Conservation (phyloP, 2,797 vertebrate genomes). For the Galagoides demidoff region DNA sequence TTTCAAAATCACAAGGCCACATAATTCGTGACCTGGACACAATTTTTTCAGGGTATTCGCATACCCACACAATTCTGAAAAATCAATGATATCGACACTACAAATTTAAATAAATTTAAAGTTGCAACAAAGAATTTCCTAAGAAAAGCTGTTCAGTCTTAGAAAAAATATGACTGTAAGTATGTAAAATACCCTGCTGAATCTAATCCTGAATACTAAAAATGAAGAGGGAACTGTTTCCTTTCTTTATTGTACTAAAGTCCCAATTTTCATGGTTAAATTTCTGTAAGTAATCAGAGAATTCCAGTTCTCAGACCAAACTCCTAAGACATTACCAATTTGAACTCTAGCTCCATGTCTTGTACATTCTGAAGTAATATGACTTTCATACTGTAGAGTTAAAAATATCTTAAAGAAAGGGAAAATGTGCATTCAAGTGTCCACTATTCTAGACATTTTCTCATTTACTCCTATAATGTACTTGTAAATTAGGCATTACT, state of each 20-base stretch:
- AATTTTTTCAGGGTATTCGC: conserved; percentile 21
- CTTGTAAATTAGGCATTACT: not conserved
- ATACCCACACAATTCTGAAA: conserved; percentile 3
- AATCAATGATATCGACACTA: conserved; percentile 17
- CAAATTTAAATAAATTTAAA: conserved; percentile 49
- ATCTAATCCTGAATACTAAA: not conserved
- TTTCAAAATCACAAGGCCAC: conserved; percentile 30
- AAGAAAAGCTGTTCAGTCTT: conserved; percentile 35
- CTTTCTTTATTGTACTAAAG: not conserved
- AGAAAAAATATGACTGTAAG: conserved; percentile 15
- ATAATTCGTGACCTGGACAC: not conserved
- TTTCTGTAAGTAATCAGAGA: not conserved
- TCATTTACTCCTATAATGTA: not conserved
- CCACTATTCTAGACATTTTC: conserved; percentile 7
- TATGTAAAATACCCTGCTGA: not conserved
- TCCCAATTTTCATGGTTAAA: not conserved
- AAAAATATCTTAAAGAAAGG: conserved; percentile 33
- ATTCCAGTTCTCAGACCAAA: not conserved
- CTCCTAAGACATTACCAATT: not conserved
- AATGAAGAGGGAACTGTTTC: not conserved
- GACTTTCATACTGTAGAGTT: not conserved
- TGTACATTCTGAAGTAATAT: not conserved
- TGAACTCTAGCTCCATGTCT: not conserved
- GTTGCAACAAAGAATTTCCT: not conserved
- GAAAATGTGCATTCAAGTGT: not conserved